Evolutionary conservation across 1,140 invertebrate species (phyloP), one percentile per base, ranked within the genome.

Genomic region (Drosophila simulans): DNA sequence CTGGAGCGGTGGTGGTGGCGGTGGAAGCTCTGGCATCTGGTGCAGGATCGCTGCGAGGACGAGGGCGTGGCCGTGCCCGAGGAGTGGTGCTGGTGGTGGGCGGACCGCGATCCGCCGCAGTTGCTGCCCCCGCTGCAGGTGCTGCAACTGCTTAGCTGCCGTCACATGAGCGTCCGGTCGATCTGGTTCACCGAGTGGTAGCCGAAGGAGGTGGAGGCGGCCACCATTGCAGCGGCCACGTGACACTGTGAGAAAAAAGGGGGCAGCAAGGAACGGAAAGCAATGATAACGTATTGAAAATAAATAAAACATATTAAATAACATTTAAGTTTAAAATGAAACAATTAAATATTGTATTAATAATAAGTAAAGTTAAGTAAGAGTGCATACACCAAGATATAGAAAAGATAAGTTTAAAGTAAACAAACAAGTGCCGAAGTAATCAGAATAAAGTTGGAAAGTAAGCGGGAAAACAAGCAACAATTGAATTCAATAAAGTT

Each of bases 131-230:
- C 82, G 75, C 91, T 91, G 76, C 92, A 91, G 65, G 92, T 91
- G 80, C 91, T 92, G 77, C 91, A 92, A 77, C 90, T 92, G 84
- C 90, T 92, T 40, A 91, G 91, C 81, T 92, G 89, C 43, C 91
- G 91, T 92, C 91, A 92, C 76, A 92, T 92, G 64, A 92, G 80
- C 48, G 79, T 89, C 46, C 91, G 89, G 48, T 92, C 88, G 63
- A 91, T 76, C 68, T 92, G 91, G 68, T 92, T 92, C 46, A 92
- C 90, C 34, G 91, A 92, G 27, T 90, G 86, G 68, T 92, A 92
- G 68, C 91, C 91, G 42, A 92, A 91, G 53, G 92, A 91, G 13
- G 92, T 91, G 25, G 91, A 92, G 31, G 92, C 90, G 22, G 91
- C 91, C 53, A 92, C 91, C 90, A 92, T 91, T 35, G 91, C 91